Evolutionary conservation across 2,888 invertebrate species (phyloP).

Genomic region (Drosophila hamatofila): DNA sequence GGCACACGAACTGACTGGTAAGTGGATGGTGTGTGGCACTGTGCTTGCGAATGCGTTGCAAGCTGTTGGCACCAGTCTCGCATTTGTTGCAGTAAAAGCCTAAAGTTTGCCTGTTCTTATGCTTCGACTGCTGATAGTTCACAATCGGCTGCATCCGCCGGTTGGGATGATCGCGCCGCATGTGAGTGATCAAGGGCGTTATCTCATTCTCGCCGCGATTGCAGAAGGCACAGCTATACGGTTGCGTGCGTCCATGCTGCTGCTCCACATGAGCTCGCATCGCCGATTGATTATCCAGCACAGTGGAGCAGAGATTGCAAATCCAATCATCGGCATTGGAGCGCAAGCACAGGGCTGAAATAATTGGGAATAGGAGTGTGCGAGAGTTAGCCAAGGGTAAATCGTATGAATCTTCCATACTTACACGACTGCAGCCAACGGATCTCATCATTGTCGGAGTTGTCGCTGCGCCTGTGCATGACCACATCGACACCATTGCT

Average conservation of each 20-base stretch:
- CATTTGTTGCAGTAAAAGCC: slow-evolving; percentile 66
- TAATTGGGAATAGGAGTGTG: background rate
- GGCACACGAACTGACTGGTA: slow-evolving; percentile 92
- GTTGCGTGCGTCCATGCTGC: slow-evolving; percentile 17
- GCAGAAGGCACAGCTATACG: slow-evolving; percentile 42
- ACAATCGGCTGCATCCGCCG: slow-evolving; percentile 30
- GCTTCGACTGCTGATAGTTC: slow-evolving; percentile 19
- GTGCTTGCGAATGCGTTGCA: slow-evolving; percentile 60
- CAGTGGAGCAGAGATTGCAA: slow-evolving; percentile 50
- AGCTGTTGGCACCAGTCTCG: slow-evolving; percentile 16
- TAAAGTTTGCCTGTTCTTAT: slow-evolving; percentile 59
- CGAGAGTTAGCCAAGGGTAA: background rate
- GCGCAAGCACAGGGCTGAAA: background rate
- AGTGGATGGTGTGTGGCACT: slow-evolving; percentile 86
- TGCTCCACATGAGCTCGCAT: slow-evolving; percentile 4
- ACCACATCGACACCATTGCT: slow-evolving; percentile 56
- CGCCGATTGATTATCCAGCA: background rate
- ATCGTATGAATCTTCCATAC: slow-evolving; percentile 3
- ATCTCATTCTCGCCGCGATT: accelerated
- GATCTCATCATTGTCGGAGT: background rate
- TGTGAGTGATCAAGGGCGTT: slow-evolving; percentile 29
- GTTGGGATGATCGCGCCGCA: slow-evolving; percentile 20
- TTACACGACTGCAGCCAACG: slow-evolving; percentile 54
- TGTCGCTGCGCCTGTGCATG: slow-evolving; percentile 55
- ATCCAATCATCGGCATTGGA: slow-evolving; percentile 15